These are phyloP conservation scores for Chloropsis cyanopogon DNA, from an alignment of 2,113 vertebrate genomes.

Conservation along the genomic window DNA sequence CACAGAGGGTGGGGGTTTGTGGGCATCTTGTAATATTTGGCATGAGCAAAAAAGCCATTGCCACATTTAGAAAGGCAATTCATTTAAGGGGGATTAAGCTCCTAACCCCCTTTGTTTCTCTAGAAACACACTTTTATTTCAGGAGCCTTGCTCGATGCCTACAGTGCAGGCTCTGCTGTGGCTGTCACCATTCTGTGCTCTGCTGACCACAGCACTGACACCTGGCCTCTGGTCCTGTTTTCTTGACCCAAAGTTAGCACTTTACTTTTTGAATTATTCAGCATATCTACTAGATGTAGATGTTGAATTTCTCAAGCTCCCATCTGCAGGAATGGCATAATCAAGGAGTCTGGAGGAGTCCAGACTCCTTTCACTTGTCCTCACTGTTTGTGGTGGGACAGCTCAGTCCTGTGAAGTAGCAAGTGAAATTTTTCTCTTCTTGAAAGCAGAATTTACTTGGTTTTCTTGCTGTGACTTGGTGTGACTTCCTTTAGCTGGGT, in stretches of 20 bases:
- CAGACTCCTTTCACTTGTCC: background rate
- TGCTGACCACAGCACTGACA: background rate
- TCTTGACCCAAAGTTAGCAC: background rate
- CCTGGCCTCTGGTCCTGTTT: background rate
- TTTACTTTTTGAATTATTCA: background rate
- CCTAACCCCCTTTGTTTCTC: background rate
- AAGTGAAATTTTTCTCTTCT: background rate
- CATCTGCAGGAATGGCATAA: background rate
- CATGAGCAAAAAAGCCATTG: background rate
- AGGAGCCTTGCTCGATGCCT: background rate
- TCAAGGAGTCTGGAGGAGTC: background rate
- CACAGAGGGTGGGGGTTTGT: background rate
- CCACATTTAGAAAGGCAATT: background rate
- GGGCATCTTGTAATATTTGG: background rate
- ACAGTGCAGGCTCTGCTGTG: background rate
- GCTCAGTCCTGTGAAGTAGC: background rate
- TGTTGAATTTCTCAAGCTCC: background rate
- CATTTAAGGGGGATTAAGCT: background rate
- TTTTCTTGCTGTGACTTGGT: background rate
- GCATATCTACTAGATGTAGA: fast-evolving
- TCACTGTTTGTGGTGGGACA: background rate
- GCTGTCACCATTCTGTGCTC: background rate
- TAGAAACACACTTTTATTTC: background rate
- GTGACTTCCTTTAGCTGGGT: background rate
- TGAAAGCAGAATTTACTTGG: background rate